Percentiles rank a stretch among this genome's conserved stretches.
These are phyloP conservation scores for Pyralis farinalis DNA, from an alignment of 2,888 invertebrate species.

Conservation along the genomic window DNA sequence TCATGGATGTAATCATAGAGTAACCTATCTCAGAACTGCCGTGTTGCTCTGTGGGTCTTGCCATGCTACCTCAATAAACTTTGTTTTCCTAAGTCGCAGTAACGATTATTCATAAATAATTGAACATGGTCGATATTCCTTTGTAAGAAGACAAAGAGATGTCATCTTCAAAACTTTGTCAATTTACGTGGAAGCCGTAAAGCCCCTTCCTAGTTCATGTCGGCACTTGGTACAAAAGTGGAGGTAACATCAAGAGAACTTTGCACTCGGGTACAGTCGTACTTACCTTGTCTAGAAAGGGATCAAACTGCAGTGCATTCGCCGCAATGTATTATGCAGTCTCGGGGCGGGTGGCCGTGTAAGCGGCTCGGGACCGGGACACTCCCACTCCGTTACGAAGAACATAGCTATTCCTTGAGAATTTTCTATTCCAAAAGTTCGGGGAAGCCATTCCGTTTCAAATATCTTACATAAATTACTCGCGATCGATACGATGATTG, in stretches of 20 bases:
- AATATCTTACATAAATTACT: conserved; percentile 59
- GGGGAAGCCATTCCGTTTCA: conserved; percentile 46
- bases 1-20: too few species aligned
- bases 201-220: conserved; percentile 65
- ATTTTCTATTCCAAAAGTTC: conserved; percentile 64
- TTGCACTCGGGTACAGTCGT: conserved; percentile 59
- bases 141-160: conserved; percentile 67
- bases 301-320: conserved; percentile 79
- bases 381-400: conserved; percentile 49
- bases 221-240: conserved; percentile 65
- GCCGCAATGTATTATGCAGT: conserved; percentile 78
- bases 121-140: conserved; percentile 65
- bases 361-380: conserved; percentile 62
- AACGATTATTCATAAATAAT: conserved; percentile 59
- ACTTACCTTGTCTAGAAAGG: conserved; percentile 77
- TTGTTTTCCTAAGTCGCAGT: conserved; percentile 43
- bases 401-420: conserved; percentile 57
- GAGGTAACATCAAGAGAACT: conserved; percentile 69
- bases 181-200: conserved; percentile 67
- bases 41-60: too few species aligned
- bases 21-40: too few species aligned
- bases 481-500: conserved; percentile 49
- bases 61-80: conserved; percentile 29
- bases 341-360: conserved; percentile 55
- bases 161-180: conserved; percentile 70